A percentile compares a stretch with the other conserved stretches of the same genome.
Conservation (phyloP, 2,888 invertebrate species). For the Pristionchus mayeri region DNA sequence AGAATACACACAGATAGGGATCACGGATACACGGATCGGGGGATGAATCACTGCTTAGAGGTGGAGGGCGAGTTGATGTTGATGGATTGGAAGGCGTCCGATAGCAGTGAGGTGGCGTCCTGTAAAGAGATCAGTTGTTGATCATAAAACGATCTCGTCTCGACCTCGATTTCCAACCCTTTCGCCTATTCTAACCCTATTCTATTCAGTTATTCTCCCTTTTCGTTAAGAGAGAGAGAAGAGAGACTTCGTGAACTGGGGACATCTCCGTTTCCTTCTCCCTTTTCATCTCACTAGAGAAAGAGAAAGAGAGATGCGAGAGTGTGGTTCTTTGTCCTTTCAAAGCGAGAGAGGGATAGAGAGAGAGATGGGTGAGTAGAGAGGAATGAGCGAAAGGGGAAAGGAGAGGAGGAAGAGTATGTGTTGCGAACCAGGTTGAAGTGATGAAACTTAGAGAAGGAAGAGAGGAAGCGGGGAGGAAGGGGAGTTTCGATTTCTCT, state of each 20-base stretch:
- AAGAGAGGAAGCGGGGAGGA: background rate
- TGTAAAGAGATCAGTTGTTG: constrained; percentile 18
- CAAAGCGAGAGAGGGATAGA: constrained; percentile 8
- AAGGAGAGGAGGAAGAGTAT: constrained; percentile 6
- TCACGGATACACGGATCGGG: too few relatives aligned
- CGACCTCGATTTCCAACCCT: background rate
- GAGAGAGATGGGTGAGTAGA: background rate
- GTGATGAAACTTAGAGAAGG: constrained; percentile 34
- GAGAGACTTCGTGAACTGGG: constrained; percentile 17
- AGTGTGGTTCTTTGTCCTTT: constrained; percentile 37
- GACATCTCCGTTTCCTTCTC: constrained; percentile 19
- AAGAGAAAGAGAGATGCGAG: constrained; percentile 35
- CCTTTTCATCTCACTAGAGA: constrained; percentile 7
- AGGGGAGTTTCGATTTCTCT: constrained; percentile 26
- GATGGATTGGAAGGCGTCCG: background rate
- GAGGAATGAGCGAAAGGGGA: constrained; percentile 16
- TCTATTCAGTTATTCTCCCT: background rate
- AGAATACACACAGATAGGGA: too few relatives aligned
- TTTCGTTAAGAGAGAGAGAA: too few relatives aligned
- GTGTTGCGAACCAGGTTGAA: constrained; percentile 39
- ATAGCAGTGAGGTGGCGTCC: background rate
- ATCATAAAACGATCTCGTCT: background rate
- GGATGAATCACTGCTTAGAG: background rate
- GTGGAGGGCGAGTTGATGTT: background rate
- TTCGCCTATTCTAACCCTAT: too few relatives aligned